These are phyloP conservation scores for Chelidonichthys spinosus DNA, from an alignment of 2,797 vertebrate species.

Conservation along the genomic window DNA sequence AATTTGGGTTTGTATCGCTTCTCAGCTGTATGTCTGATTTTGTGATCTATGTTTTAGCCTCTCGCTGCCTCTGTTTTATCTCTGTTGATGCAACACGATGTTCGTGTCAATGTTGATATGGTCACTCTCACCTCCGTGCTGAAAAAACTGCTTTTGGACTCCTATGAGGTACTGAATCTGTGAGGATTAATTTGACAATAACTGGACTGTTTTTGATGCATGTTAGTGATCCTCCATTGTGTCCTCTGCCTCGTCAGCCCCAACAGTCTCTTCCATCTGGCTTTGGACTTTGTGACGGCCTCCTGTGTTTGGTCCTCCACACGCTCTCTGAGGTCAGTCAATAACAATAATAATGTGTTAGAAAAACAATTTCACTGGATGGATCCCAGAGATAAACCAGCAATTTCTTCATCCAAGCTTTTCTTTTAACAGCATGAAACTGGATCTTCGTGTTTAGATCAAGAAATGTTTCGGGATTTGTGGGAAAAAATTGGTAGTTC, in stretches of 20 bases:
- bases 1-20: neutral
- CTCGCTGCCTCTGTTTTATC: constrained; percentile 87
- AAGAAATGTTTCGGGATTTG: constrained; percentile 81
- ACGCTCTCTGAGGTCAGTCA: constrained; percentile 83
- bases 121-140: constrained; percentile 78
- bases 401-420: neutral
- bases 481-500: constrained; percentile 79
- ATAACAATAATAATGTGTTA: neutral
- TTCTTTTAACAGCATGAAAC: constrained; percentile 74
- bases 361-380: neutral
- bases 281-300: constrained; percentile 89
- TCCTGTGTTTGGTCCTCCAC: constrained; percentile 87
- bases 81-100: constrained; percentile 81
- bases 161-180: constrained; percentile 81
- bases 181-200: neutral
- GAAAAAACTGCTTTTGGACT: constrained; percentile 68
- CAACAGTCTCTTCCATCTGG: constrained; percentile 79
- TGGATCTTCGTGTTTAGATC: constrained; percentile 68
- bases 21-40: neutral
- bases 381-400: neutral
- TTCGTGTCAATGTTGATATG: constrained; percentile 75
- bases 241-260: constrained; percentile 69
- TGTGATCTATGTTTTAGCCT: constrained; percentile 78
- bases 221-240: neutral
- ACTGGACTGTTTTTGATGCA: neutral